These are phyloP conservation scores for Psophia crepitans DNA, from an alignment of 2,113 vertebrate species.

Conservation along the genomic window DNA sequence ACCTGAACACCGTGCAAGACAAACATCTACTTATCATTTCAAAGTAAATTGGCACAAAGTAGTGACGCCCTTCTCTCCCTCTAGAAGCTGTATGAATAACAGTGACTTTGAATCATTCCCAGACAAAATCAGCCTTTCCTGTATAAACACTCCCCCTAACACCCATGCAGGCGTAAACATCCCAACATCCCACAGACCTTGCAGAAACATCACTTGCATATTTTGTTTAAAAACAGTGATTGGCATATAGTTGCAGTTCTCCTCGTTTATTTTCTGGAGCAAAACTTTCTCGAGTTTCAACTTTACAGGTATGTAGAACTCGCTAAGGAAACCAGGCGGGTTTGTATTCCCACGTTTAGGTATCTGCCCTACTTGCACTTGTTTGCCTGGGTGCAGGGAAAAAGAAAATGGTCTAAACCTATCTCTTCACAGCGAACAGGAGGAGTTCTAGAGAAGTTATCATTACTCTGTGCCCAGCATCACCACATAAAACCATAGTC, in stretches of 20 bases:
- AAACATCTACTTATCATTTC: slow-evolving; percentile 48
- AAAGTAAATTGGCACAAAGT: slow-evolving; percentile 56
- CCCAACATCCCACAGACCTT: not conserved
- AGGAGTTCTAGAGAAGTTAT: not conserved
- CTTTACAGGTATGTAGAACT: not conserved
- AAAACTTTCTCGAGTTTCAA: not conserved
- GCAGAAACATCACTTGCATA: not conserved
- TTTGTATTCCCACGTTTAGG: not conserved
- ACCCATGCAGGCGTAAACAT: not conserved
- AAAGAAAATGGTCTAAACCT: not conserved
- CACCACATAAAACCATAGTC: accelerated
- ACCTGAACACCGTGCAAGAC: not conserved
- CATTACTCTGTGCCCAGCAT: not conserved
- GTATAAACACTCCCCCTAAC: slow-evolving; percentile 15
- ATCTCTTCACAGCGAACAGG: not conserved
- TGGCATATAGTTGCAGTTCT: not conserved
- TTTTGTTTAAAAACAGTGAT: not conserved
- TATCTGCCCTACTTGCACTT: not conserved
- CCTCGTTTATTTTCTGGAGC: not conserved
- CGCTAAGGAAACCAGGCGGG: not conserved
- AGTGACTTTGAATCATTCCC: not conserved
- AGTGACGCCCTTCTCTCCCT: not conserved
- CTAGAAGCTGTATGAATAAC: not conserved
- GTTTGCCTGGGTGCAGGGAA: not conserved
- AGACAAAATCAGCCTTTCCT: slow-evolving; percentile 11